Evolutionary conservation across 2,113 vertebrate genomes (phyloP), one percentile per base, ranked within the genome.

Genomic region (Charadrius vociferus): DNA sequence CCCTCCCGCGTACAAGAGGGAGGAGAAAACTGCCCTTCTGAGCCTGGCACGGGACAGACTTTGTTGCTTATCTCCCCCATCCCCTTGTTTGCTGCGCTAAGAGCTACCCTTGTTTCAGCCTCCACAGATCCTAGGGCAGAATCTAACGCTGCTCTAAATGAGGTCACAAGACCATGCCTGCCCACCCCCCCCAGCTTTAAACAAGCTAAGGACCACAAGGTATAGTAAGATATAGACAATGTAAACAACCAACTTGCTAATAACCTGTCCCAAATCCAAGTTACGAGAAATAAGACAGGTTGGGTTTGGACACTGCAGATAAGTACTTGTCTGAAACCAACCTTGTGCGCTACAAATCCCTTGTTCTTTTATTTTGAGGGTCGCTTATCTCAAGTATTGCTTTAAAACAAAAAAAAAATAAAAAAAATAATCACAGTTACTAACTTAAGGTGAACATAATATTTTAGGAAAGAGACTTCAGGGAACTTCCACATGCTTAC

Each of bases 41-140:
- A 62, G 58, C 23, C 74, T 47, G 66, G 12, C 55, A 27, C 1
- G 2, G 52, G 39, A 23, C 45, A 62, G 75, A 20, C 11, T 52
- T 56, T 32, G 3, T 4, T 43, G 53, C 30, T 58, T 6, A 17
- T 6, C 22, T 34, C 13, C 45, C 24, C 34, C 12, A 37, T 61
- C 55, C n/a, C 65, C 53, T 43, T 55, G n/a, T 55, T n/a, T 22
- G 14, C 24, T 79, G 39, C 65, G 22, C 10, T 14, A 45, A 79
- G 15, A 23, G 22, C 27, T 58, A 10, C 30, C 29, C 49, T 62
- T 7, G 1, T 37, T 72, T 52, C 62, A 68, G 43, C 32, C 49
- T 8, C 5, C 0, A 0, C 1, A 36, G 47, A 30, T 30, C 2
- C 2, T 29, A 8, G 4, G n/a, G 21, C 14, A 29, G 27, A 24